These are phyloP conservation scores for Sebastes kiyomatsui DNA, from an alignment of 2,797 vertebrate species.

Conservation along the genomic window DNA sequence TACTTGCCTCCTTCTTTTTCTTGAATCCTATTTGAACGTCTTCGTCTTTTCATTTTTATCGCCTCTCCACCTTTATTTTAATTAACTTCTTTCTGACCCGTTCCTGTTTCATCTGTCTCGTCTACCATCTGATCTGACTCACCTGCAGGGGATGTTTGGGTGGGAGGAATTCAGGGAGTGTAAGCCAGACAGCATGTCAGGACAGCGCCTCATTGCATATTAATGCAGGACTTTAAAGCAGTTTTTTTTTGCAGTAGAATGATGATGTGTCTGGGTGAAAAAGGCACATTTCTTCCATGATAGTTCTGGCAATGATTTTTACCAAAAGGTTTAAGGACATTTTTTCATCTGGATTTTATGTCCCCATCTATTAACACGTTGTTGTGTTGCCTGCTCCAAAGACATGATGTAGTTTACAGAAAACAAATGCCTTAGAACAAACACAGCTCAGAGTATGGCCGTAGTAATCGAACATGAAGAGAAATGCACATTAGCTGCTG, in stretches of 20 bases:
- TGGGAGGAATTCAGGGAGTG: slow-evolving; percentile 52
- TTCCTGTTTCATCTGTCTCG: slow-evolving; percentile 1
- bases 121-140: slow-evolving; percentile 22
- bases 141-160: slow-evolving; percentile 31
- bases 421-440: not conserved
- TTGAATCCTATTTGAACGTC: not conserved
- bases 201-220: slow-evolving; percentile 51
- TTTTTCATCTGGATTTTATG: not conserved
- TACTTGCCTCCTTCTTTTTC: not conserved
- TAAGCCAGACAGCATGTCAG: slow-evolving; percentile 48
- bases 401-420: not conserved
- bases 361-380: not conserved
- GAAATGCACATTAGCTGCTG: not conserved
- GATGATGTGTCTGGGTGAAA: not conserved
- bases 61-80: not conserved
- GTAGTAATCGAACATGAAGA: not conserved
- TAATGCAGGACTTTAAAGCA: slow-evolving; percentile 21
- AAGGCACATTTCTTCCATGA: not conserved
- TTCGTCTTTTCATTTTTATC: not conserved
- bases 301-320: not conserved
- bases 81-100: not conserved
- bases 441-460: not conserved
- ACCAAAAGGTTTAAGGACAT: not conserved
- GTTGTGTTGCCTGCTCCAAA: not conserved
- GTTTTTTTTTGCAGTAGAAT: not conserved